Evolutionary conservation across 2,797 vertebrate genomes (phyloP), one percentile per base, ranked within the genome.

Genomic region (Heliangelus exortis): DNA sequence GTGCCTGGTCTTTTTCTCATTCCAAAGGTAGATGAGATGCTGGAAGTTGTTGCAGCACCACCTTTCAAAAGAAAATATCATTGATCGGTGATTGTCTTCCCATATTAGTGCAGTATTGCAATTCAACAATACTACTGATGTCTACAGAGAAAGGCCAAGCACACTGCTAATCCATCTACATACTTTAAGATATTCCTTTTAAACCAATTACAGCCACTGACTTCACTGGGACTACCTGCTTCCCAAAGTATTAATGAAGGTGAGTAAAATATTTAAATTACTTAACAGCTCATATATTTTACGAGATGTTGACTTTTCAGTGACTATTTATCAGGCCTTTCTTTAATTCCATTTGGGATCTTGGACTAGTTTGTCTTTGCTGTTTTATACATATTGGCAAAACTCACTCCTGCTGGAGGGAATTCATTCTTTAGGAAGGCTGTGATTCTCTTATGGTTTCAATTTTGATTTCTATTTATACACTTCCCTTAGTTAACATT

Each of bases 381-480:
- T 75, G 25, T 91, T 96, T 95, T 84, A 61, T 66, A 41, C 0
- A 1, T 77, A 67, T 82, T 95, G 93, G 82, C 71, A 95, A 91
- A 88, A 90, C 82, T 86, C 45, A 45, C 36, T 94, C 67, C 74
- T 91, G 74, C 80, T 87, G 75, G 68, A 87, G 67, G 57, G 39
- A 84, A 84, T 76, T 28, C 51, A 28, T 78, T 79, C 73, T 76
- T 62, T 66, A 84, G 68, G 75, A 90, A 65, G 61, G 29, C 58
- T 91, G 31, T 54, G 68, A 57, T 87, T 96, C 83, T 93, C 65
- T 86, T 76, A 50, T 58, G 54, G 72, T 69, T 96, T 94, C 72
- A 87, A 22, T 95, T 96, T 96, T 87, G 31, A 67, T 68, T 92
- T 91, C 61, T 53, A 36, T 90, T 92, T 83, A 90, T 91, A 69